Evolutionary conservation across 2,888 invertebrate genomes (phyloP), one percentile per base, ranked within the genome.

Genomic region (Amphipyra berbera): DNA sequence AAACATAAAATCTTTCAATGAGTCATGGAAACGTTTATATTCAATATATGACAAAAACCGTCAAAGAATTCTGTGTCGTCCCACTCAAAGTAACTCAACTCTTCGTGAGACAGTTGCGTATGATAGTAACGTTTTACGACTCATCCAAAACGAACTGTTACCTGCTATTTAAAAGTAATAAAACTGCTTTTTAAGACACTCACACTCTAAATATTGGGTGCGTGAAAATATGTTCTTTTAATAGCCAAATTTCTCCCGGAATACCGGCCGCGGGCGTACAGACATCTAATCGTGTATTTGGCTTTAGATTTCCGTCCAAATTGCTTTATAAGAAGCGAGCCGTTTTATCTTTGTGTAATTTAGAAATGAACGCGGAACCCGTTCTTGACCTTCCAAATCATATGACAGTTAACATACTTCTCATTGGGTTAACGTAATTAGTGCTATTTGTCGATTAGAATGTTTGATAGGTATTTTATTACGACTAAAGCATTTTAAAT

Each of bases 111-210:
- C 78, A 78, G 65, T 78, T 73, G 66, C 67, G 59, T 78, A 63
- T 65, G 80, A 86, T 88, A 85, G 73, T 82, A 76, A 82, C 73
- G 41, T 88, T 90, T 89, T 89, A 90, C 87, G 91, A 89, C 83
- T 76, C 69, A 78, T 61, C 82, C 78, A 79, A 85, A 85, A 88
- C 82, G 84, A 86, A 87, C 88, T 89, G 87, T 88, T 88, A 89
- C 89, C 88, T 87, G 85, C 88, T 85, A 92, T 94, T 93, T 91
- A 91, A 91, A 92, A 90, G 90, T 83, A 83, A 91, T 93, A 93
- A 93, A 93, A 90, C 78, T 69, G 86, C 83, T 88, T 91, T 91
- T 90, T 87, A 87, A 89, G 81, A 83, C 82, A 88, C 83, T 87
- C 80, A 81, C 76, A 79, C 80, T 82, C 81, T 83, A 85, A 87